These are phyloP conservation scores for Erpornis zantholeuca DNA, from an alignment of 2,113 vertebrate species.

Conservation along the genomic window DNA sequence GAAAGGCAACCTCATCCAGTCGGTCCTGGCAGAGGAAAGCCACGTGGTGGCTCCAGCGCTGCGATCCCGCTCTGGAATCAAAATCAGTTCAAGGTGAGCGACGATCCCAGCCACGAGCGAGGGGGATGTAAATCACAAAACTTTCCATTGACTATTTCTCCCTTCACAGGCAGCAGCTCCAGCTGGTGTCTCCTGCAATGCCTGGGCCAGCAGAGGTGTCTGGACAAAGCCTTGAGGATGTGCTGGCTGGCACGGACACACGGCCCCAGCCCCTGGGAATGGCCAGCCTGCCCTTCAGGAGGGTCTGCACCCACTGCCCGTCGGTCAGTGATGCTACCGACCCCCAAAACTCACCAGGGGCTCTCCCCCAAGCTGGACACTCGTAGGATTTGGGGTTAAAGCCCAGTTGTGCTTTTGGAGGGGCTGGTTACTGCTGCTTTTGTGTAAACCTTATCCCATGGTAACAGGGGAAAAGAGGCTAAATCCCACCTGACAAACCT, in stretches of 20 bases:
- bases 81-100: constrained; percentile 53
- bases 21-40: constrained; percentile 45
- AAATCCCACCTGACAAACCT: neutral
- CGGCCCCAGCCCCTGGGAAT: neutral
- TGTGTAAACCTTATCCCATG: accelerated
- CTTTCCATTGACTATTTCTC: neutral
- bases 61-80: constrained; percentile 15
- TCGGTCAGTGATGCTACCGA: neutral
- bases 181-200: neutral
- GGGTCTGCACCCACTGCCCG: neutral
- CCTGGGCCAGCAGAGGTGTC: neutral
- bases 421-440: too few species aligned
- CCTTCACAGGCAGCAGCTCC: constrained; percentile 59
- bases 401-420: neutral
- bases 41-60: constrained; percentile 29
- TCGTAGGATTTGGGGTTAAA: neutral
- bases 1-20: constrained; percentile 38
- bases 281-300: constrained; percentile 34
- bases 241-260: neutral
- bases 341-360: neutral
- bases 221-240: neutral
- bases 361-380: neutral
- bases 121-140: neutral
- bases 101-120: neutral
- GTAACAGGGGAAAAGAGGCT: neutral